Base-by-base conservation (phyloP, 2,888 invertebrate species). In the Drosophila kambysellisi region DNA sequence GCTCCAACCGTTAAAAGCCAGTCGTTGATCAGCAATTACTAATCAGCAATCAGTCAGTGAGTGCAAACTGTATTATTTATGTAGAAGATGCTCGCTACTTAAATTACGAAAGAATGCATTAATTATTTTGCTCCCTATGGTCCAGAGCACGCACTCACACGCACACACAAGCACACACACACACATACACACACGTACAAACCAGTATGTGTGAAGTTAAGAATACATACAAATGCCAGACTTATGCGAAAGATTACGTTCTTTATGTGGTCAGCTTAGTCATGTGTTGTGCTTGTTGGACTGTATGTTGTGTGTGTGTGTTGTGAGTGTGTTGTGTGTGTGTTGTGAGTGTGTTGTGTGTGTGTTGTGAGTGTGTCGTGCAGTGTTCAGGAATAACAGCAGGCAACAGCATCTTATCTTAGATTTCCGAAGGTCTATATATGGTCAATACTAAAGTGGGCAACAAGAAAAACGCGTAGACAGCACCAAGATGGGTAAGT, bases 401-500 rank as follows among this genome's bases (percentile, higher is more conserved):
- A 46, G 69, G 52, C 60, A 46, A 76, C 46, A 57, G 63, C 68
- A 62, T 79, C 67, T 77, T 72, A 85, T 88, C 82, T 73, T 64
- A 70, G 79, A 81, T 81, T 82, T 81, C 81, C 88, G 73, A 76
- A 84, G 76, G 74, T 62, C 83, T 84, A 87, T 86, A 83, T 78
- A 82, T 67, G 85, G 76, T 46, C 64, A 74, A 58, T 76, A 75
- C 78, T 74, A 81, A 81, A 81, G 79, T 71, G 69, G 72, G 77
- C 70, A 70, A 70, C 70, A 78, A 64, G 81, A 75, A 81, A 56
- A 73, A 74, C 71, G 74, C 84, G 71, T 83, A 83, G 82, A 82
- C 82, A 82, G 75, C 81, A 81, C 84, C 85, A 84, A 87, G 84
- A 83, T 85, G 74, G 86, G 79, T 73, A 76, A 76, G 78, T 83